Percentiles rank a stretch among this genome's conserved stretches.
Evolutionary conservation across 2,797 vertebrate species (phyloP).

Genomic region (Nasua narica): DNA sequence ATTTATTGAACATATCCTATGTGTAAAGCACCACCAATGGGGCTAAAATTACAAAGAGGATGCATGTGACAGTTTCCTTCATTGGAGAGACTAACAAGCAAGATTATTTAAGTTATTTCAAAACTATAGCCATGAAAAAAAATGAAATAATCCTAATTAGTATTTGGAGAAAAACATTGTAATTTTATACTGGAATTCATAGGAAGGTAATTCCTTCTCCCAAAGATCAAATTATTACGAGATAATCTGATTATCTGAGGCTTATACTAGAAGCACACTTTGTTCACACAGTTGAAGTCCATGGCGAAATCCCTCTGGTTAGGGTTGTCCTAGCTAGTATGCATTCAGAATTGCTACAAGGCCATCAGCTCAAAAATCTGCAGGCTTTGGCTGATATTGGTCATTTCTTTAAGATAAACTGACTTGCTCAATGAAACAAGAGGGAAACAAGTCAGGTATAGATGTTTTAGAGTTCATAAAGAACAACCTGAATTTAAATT

Average conservation of each 20-base stretch:
- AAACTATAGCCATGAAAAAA: background rate
- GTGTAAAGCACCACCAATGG: background rate
- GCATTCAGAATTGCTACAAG: conserved; percentile 24
- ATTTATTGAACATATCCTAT: background rate
- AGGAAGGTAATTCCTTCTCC: background rate
- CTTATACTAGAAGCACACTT: background rate
- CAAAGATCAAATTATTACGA: background rate
- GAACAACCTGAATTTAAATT: background rate
- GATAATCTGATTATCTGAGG: background rate
- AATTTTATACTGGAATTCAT: background rate
- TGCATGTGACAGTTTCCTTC: background rate
- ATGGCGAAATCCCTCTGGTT: background rate
- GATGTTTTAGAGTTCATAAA: background rate
- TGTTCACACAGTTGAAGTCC: background rate
- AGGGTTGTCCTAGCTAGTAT: background rate
- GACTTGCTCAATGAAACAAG: background rate
- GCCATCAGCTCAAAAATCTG: conserved; percentile 1
- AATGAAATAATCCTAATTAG: background rate
- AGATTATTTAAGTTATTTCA: background rate
- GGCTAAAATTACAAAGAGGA: background rate
- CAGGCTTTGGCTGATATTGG: background rate
- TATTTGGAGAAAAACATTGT: background rate
- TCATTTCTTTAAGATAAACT: conserved; percentile 24
- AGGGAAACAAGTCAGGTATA: background rate
- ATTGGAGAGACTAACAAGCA: background rate